phyloP scores from a whole-genome alignment of 2,797 vertebrate genomes.

The Vultur gryphus region DNA sequence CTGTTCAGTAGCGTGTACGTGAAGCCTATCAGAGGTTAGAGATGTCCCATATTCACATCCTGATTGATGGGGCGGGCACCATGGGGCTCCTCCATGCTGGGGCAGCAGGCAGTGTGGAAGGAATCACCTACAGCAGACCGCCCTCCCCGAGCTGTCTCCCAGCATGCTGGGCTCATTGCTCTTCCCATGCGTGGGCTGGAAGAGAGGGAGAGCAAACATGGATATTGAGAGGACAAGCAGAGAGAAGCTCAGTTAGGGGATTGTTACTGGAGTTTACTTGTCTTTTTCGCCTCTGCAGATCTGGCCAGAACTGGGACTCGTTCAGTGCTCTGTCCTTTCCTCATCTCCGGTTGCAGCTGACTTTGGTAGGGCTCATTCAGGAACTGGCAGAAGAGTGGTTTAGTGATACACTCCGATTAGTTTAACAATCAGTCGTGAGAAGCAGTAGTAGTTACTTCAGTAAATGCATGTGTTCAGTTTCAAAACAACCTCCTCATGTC shows the following conservation, averaged over 20 bases:
- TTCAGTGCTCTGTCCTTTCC: neutral
- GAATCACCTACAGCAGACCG: neutral
- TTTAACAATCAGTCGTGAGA: neutral
- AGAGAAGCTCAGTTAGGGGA: neutral
- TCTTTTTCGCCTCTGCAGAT: neutral
- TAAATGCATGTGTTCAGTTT: neutral
- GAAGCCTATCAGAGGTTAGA: neutral
- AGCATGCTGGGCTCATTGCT: neutral
- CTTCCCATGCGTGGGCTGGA: fast-evolving
- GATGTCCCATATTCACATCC: neutral
- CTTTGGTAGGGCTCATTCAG: neutral
- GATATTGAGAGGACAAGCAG: neutral
- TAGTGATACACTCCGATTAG: neutral
- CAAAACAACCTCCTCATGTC: neutral
- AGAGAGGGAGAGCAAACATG: neutral
- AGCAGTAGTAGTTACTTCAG: neutral
- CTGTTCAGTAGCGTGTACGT: fast-evolving
- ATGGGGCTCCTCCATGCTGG: fast-evolving
- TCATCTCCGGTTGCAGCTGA: neutral
- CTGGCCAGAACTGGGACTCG: neutral
- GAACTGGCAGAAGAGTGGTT: neutral
- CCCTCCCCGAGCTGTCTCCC: neutral
- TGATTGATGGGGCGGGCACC: too few species aligned
- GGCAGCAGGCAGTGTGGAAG: neutral
- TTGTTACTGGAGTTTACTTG: neutral